Evolutionary conservation across 2,113 vertebrate species (phyloP), one percentile per base, ranked within the genome.

Genomic region (Scortum barcoo): DNA sequence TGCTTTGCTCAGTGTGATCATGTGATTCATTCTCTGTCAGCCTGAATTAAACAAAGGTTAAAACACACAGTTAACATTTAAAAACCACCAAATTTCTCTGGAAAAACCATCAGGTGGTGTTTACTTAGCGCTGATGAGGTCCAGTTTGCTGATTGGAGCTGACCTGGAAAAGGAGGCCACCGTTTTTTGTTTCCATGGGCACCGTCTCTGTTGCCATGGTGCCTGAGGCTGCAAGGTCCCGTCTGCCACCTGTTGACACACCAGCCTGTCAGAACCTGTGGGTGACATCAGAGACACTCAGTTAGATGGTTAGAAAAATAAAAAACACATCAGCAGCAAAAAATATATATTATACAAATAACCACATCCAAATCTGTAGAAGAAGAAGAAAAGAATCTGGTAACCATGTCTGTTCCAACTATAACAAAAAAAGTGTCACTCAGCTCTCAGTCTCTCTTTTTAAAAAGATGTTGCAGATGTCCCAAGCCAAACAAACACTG

Each of bases 171-270:
- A 44, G 12, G 36, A 56, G 20, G 60, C 84, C 10, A 16, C n/a
- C 84, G 74, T 89, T 78, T 83, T 46, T 16, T 72, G 81, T 90
- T 86, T 82, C 91, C 78, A 85, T 82, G 71, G 88, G 11, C 56
- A 77, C 82, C 14, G 22, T 70, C 57, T 86, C 53, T 48, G 89
- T 90, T 86, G 60, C 68, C 75, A 82, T 46, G 80, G 83, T 68
- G 80, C 46, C 61, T 46, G 28, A 77, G 50, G 60, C 68, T 38
- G 24, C 69, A 79, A 79, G 54, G 72, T 58, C 67, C 57, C 60
- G 33, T 80, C 65, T 80, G 53, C 68, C 87, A 80, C 78, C 90
- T 89, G 86, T 57, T 76, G 20, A 51, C 33, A 66, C 46, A 79
- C 51, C 48, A 30, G 19, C 48, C 33, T 24, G 36, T 48, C n/a